Percentiles rank a stretch among this genome's conserved stretches.
Conservation (phyloP, 2,888 invertebrate species). For the Mycogona germanica region DNA sequence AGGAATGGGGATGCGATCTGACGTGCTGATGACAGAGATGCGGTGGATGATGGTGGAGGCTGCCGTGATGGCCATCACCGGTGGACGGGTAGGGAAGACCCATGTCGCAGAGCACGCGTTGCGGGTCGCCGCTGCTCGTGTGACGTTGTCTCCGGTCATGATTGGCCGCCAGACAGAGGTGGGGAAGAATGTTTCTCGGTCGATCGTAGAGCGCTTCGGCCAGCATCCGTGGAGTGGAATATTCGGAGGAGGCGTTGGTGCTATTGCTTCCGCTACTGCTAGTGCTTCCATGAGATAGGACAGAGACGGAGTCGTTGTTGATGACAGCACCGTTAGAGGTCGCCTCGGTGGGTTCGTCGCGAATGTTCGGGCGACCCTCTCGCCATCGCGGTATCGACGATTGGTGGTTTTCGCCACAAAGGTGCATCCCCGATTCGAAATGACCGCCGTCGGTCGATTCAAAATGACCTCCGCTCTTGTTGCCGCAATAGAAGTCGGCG, state of each 20-base stretch:
- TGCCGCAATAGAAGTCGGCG: not conserved
- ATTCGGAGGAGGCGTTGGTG: conserved; percentile 35
- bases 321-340: not conserved
- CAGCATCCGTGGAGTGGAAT: conserved; percentile 23
- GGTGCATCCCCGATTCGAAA: not conserved
- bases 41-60: not conserved
- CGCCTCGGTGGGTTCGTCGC: not conserved
- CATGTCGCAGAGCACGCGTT: not conserved
- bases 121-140: not conserved
- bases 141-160: not conserved
- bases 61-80: not conserved
- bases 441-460: not conserved
- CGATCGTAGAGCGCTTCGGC: conserved; percentile 23
- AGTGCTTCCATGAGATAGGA: conserved; percentile 46
- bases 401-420: not conserved
- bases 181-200: conserved; percentile 16
- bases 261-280: conserved; percentile 42
- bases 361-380: not conserved
- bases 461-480: not conserved
- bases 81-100: not conserved
- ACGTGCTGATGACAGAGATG: conserved; percentile 1
- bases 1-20: not conserved
- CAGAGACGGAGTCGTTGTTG: conserved; percentile 44
- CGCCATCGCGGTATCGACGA: not conserved
- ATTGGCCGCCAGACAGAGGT: not conserved